Base-by-base conservation (phyloP, 2,797 vertebrate genomes). In the Thalassophryne amazonica region DNA sequence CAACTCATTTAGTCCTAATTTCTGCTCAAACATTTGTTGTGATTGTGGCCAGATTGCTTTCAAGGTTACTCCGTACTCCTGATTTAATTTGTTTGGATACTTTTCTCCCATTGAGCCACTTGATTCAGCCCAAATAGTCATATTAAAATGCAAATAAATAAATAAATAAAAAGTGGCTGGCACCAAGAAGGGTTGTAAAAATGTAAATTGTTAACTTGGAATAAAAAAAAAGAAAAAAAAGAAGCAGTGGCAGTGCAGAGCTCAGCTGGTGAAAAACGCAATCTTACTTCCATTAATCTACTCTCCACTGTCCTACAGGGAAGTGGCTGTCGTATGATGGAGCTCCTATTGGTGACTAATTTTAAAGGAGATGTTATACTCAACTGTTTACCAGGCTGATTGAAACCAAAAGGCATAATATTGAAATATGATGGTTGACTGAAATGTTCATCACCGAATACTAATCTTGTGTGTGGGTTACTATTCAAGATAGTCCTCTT, bases 191-290 rank as follows among this genome's bases (percentile, higher is more conserved):
- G 30, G 18, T 58, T 55, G 59, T 24, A 40, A 60, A 68, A 25
- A 69, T 80, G 63, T 79, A 85, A 84, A 88, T 84, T 77, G 64
- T 66, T 83, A 76, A 88, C 89, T 83, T 84, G 70, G 19, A 30
- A 41, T 16, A 18, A 35, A 23, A 25, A 13, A 36, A 34, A 14
- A 28, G 27, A 48, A 57, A 39, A 55, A 45, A 29, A 68, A n/a
- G n/a, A n/a, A n/a, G n/a, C 55, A 69, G 76, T 39, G 69, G 67
- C 70, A 59, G n/a, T n/a, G n/a, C 25, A 1, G 53, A 58, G 60
- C 73, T 73, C 73, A 76, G 80, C 52, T 79, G 66, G 59, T 63
- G 57, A 59, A 73, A 76, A 69, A 81, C 85, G 71, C 82, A 86
- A 84, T 84, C 59, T 52, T 56, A 66, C 69, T 83, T 83, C 77